These are phyloP conservation scores for Chroicocephalus ridibundus DNA, from an alignment of 2,113 vertebrate species.

Conservation along the genomic window DNA sequence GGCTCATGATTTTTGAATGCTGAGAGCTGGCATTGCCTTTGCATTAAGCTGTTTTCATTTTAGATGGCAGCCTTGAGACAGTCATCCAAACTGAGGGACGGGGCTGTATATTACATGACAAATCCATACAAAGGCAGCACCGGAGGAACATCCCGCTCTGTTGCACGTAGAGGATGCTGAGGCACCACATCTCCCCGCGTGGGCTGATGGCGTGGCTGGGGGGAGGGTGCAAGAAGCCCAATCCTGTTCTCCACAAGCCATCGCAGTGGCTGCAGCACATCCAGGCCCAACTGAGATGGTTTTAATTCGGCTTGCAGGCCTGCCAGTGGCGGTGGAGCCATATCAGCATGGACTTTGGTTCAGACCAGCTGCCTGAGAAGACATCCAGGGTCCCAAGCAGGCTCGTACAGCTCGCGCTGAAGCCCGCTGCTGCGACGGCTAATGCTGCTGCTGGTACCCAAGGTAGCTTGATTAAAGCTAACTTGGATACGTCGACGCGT, in stretches of 20 bases:
- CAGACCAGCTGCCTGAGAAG: not conserved
- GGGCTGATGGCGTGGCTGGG: fast-evolving
- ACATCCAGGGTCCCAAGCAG: not conserved
- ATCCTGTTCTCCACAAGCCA: not conserved
- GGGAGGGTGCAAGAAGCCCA: not conserved
- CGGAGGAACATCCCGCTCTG: not conserved
- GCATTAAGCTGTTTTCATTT: not conserved
- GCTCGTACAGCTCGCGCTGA: fast-evolving
- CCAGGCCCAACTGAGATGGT: fast-evolving
- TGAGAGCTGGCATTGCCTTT: not conserved
- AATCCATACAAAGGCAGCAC: not conserved
- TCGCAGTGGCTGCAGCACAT: fast-evolving
- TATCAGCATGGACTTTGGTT: not conserved
- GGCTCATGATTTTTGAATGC: not conserved
- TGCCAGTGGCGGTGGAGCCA: not conserved
- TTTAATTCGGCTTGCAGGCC: not conserved
- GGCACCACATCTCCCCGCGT: fast-evolving
- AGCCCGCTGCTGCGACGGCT: not conserved
- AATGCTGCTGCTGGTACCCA: not conserved
- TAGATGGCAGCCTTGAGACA: not conserved
- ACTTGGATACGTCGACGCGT: not conserved
- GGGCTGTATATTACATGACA: fast-evolving
- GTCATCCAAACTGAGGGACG: not conserved
- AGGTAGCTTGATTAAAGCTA: not conserved
- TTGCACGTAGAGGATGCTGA: not conserved